Conservation (phyloP, 2,888 invertebrate species). For the Brenthis ino region DNA sequence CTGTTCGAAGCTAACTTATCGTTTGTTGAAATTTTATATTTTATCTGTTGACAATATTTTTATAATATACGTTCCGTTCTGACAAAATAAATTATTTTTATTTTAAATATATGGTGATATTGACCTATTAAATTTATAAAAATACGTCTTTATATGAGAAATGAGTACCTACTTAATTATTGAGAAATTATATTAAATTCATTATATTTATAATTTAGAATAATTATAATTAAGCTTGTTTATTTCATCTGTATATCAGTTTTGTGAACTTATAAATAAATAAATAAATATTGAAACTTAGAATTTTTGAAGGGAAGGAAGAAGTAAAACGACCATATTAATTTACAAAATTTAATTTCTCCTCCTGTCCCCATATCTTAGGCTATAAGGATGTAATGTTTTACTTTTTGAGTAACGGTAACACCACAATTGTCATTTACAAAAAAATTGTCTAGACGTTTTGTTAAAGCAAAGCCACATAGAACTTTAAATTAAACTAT, state of each 20-base stretch:
- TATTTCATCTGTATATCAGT: too few species aligned
- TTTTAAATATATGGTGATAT: neutral
- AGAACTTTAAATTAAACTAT: neutral
- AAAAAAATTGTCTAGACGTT: conserved; percentile 52
- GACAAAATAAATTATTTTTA: conserved; percentile 3
- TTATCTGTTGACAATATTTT: conserved; percentile 1
- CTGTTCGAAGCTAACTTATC: conserved; percentile 16
- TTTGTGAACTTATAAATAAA: too few species aligned
- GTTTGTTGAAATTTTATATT: conserved; percentile 6
- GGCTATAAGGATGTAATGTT: conserved; percentile 70
- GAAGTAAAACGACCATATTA: conserved; percentile 59
- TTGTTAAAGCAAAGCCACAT: conserved; percentile 1
- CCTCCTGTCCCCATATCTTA: conserved; percentile 74
- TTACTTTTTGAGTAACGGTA: conserved; percentile 72
- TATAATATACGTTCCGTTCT: neutral
- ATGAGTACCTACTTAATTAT: too few species aligned
- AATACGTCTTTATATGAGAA: too few species aligned
- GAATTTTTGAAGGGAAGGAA: neutral
- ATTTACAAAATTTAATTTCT: conserved; percentile 80
- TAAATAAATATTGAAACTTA: too few species aligned
- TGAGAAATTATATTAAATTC: too few species aligned
- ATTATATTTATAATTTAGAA: too few species aligned
- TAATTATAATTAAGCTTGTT: too few species aligned
- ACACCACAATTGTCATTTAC: conserved; percentile 68
- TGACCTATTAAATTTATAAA: too few species aligned